A percentile compares a stretch with the other conserved stretches of the same genome.
Conservation (phyloP, 2,888 invertebrate genomes). For the Tenthredo scrophulariae region DNA sequence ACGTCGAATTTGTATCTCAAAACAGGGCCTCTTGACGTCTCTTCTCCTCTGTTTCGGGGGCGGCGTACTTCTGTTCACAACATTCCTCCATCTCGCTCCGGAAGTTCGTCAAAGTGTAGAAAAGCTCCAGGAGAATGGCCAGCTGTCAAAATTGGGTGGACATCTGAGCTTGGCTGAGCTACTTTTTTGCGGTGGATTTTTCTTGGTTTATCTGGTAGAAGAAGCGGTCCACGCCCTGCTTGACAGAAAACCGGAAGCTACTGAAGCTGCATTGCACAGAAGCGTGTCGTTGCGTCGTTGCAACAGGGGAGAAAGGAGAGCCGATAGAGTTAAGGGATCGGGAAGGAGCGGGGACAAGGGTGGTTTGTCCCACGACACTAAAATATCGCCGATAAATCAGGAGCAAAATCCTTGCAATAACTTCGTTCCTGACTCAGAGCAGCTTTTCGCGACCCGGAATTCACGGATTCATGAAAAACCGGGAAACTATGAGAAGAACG, state of each 20-base stretch:
- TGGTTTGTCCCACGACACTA: conserved; percentile 55
- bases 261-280: conserved; percentile 79
- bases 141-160: conserved; percentile 77
- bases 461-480: conserved; percentile 1
- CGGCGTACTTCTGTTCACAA: conserved; percentile 84
- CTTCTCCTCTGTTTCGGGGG: conserved; percentile 84
- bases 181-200: conserved; percentile 83
- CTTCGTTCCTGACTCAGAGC: background rate
- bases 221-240: conserved; percentile 82
- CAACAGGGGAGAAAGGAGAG: conserved; percentile 67
- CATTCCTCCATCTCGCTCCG: conserved; percentile 84
- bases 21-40: conserved; percentile 80
- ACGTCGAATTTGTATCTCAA: conserved; percentile 62
- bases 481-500: background rate
- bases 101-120: conserved; percentile 83
- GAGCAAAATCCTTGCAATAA: background rate
- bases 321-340: conserved; percentile 54
- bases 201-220: conserved; percentile 83
- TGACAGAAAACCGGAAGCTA: conserved; percentile 76
- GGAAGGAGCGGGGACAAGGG: conserved; percentile 54
- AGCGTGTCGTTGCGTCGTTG: conserved; percentile 81
- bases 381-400: conserved; percentile 34
- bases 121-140: conserved; percentile 76
- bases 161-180: conserved; percentile 81
- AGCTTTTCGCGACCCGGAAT: conserved; percentile 32